A percentile compares a stretch with the other conserved stretches of the same genome.
Conservation (phyloP, 2,797 vertebrate species). For the Sciurus carolinensis region DNA sequence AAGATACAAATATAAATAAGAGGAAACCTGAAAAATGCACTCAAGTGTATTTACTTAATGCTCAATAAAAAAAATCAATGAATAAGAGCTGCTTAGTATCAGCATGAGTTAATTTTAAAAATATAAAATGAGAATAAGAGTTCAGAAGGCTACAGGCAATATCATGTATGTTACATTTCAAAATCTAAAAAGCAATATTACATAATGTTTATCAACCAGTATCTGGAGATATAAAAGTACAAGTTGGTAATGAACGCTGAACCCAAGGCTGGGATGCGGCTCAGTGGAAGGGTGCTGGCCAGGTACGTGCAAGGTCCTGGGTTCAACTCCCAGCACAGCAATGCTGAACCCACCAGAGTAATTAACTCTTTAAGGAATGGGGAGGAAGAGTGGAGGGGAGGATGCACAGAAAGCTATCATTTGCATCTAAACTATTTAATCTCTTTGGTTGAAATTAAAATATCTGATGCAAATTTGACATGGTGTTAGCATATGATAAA, state of each 20-base stretch:
- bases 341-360: neutral
- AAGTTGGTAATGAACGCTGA: neutral
- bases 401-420: neutral
- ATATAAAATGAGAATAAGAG: neutral
- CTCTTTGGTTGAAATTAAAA: conserved; percentile 38
- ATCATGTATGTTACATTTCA: neutral
- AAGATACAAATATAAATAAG: neutral
- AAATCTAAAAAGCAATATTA: conserved; percentile 32
- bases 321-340: neutral
- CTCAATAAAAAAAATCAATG: neutral
- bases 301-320: too few relatives aligned
- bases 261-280: neutral
- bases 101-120: conserved; percentile 11
- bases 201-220: neutral
- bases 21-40: conserved; percentile 3
- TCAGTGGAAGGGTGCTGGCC: too few relatives aligned
- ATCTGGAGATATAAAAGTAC: neutral
- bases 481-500: neutral
- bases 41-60: conserved; percentile 12
- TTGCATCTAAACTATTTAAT: conserved; percentile 26
- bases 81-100: neutral
- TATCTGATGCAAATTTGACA: neutral
- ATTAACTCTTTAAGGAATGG: neutral
- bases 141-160: neutral
- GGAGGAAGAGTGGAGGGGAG: neutral